phyloP scores from a whole-genome alignment of 2,113 vertebrate species.

The Alces alces region DNA sequence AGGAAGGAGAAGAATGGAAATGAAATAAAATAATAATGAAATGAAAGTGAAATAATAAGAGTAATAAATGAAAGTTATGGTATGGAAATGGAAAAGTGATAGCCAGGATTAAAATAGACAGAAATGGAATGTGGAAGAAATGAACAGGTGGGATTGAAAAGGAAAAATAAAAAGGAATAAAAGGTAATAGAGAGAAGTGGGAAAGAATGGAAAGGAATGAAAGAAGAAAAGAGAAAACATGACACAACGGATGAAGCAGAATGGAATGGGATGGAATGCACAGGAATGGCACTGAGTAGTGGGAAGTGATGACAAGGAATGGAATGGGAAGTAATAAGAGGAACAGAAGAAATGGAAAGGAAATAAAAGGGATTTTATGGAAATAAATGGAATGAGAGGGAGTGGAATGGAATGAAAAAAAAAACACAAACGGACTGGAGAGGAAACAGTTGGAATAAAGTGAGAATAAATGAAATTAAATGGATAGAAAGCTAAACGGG shows the following conservation, averaged over 20 bases:
- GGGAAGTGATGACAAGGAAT: not conserved
- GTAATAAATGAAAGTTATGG: not conserved
- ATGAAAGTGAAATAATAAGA: not conserved
- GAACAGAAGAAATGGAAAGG: not conserved
- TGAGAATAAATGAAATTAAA: not conserved
- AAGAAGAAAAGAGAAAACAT: not conserved
- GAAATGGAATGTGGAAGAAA: not conserved
- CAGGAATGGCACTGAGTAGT: not conserved
- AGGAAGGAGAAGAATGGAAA: not conserved
- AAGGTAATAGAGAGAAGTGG: not conserved
- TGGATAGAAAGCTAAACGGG: not conserved
- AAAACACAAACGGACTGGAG: not conserved
- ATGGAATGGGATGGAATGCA: not conserved
- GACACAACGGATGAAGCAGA: not conserved
- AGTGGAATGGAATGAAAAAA: not conserved
- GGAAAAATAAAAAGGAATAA: not conserved
- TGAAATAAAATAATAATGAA: not conserved
- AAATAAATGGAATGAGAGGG: no score
- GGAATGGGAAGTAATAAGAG: not conserved
- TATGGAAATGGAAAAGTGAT: not conserved
- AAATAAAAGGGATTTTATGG: not conserved
- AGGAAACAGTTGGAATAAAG: not conserved
- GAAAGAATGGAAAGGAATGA: not conserved
- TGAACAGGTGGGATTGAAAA: not conserved
- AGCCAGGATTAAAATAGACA: not conserved